phyloP scores from a whole-genome alignment of 2,888 invertebrate genomes.

The Plagiodera versicolora region DNA sequence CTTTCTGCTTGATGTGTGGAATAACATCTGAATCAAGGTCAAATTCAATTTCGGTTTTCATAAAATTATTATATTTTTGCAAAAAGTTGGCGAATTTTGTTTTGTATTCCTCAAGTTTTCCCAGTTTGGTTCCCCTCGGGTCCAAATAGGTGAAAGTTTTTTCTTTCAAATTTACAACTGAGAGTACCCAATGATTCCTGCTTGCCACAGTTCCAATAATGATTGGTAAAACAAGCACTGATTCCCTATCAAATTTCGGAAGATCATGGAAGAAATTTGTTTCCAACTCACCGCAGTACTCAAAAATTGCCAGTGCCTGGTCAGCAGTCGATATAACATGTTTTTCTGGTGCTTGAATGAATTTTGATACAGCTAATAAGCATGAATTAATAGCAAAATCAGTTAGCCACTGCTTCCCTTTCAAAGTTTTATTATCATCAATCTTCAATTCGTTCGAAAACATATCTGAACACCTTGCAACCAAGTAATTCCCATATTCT shows the following conservation, averaged over 20 bases:
- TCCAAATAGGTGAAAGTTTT: constrained; percentile 5
- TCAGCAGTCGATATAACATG: background rate
- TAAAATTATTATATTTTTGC: background rate
- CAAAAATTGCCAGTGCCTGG: background rate
- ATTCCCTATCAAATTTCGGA: background rate
- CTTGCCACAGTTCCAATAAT: background rate
- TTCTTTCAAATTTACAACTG: background rate
- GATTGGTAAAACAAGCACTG: background rate
- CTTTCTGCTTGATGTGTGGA: constrained; percentile 1
- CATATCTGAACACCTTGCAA: background rate
- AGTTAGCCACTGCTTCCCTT: constrained; percentile 1
- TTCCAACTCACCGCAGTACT: background rate
- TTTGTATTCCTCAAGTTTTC: background rate
- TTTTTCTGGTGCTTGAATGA: background rate
- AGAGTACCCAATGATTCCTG: background rate
- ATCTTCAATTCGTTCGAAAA: background rate
- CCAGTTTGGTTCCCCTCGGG: background rate
- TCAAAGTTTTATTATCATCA: background rate
- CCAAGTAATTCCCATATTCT: background rate
- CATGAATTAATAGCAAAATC: background rate
- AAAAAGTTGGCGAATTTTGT: background rate
- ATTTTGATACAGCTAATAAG: background rate
- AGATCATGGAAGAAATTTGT: background rate
- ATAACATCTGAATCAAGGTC: background rate
- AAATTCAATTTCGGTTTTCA: background rate